phyloP scores from a whole-genome alignment of 2,888 invertebrate genomes.

The Muscina levida region DNA sequence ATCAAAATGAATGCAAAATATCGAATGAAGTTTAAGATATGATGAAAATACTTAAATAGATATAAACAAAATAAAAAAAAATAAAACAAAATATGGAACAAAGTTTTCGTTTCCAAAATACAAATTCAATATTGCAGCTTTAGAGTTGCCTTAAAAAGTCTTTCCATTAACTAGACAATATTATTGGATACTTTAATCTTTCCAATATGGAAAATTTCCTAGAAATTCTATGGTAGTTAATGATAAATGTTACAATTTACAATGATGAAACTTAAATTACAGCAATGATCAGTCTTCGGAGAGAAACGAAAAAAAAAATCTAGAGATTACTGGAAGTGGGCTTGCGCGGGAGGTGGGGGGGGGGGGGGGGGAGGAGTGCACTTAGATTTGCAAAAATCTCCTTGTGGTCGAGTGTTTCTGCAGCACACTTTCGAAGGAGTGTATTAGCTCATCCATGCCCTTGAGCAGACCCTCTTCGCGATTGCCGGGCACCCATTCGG shows the following conservation, averaged over 20 bases:
- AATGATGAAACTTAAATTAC: conserved; percentile 17
- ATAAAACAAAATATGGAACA: neutral
- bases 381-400: conserved; percentile 74
- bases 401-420: conserved; percentile 70
- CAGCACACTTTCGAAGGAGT: conserved; percentile 82
- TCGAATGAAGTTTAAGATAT: neutral
- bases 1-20: neutral
- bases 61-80: conserved; percentile 11
- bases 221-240: neutral
- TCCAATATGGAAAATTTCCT: conserved; percentile 68
- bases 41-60: neutral
- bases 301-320: conserved; percentile 42
- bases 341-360: too few relatives aligned
- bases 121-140: conserved; percentile 37
- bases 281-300: conserved; percentile 54
- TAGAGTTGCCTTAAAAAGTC: conserved; percentile 46
- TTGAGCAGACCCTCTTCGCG: conserved; percentile 97
- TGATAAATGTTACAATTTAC: conserved; percentile 25
- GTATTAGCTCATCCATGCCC: conserved; percentile 95
- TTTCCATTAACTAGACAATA: conserved; percentile 60
- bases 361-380: too few relatives aligned
- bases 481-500: conserved; percentile 94
- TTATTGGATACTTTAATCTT: conserved; percentile 43
- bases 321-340: conserved; percentile 32
- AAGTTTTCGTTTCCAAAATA: conserved; percentile 23